Evolutionary conservation across 2,797 vertebrate genomes (phyloP).

Genomic region (Sebastes cheni): DNA sequence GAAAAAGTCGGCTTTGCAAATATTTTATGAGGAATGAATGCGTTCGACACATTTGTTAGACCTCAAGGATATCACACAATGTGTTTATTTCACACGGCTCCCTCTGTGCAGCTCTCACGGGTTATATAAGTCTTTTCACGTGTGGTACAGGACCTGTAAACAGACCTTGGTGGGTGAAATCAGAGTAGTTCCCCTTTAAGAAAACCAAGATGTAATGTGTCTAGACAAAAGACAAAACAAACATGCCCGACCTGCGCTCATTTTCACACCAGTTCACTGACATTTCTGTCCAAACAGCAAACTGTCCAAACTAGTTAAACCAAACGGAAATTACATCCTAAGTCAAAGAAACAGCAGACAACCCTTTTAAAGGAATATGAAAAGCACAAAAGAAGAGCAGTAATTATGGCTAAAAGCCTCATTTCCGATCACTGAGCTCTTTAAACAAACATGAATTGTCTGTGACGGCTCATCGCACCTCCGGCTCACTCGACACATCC

Average conservation of each 20-base stretch:
- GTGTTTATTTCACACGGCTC: background rate
- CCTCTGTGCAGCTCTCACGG: background rate
- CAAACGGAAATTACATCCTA: background rate
- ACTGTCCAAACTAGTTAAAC: background rate
- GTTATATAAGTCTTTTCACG: background rate
- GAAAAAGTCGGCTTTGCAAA: background rate
- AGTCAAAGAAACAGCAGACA: background rate
- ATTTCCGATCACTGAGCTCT: background rate
- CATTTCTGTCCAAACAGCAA: background rate
- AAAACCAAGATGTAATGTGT: background rate
- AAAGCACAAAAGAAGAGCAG: background rate
- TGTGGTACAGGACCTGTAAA: background rate
- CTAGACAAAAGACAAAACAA: too few relatives aligned
- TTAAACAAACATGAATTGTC: slow-evolving; percentile 19
- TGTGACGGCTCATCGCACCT: slow-evolving; percentile 17
- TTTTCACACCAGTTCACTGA: background rate
- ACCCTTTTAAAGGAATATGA: background rate
- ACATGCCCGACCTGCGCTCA: too few relatives aligned
- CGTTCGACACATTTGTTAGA: background rate
- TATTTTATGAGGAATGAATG: background rate
- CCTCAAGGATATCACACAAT: background rate
- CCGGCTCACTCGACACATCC: background rate
- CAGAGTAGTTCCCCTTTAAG: background rate
- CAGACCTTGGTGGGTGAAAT: background rate
- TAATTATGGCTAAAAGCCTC: slow-evolving; percentile 23